Base-by-base conservation (phyloP, 2,113 vertebrate species). In the Prolemur simus region DNA sequence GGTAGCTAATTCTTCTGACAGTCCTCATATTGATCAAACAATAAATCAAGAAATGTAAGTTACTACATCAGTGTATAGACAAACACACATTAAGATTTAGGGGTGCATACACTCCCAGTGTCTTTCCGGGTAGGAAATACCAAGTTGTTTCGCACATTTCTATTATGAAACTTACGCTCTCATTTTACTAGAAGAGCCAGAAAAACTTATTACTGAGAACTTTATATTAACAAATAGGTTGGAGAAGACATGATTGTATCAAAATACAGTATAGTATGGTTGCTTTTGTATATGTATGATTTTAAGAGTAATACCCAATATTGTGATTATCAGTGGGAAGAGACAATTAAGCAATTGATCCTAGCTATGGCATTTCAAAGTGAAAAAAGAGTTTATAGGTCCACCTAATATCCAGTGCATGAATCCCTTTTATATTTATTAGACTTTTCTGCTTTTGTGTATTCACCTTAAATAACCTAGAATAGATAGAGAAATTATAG, bases 361-460 rank as follows among this genome's bases (percentile, higher is more conserved):
- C 4, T 96, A 69, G 25, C 96, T 95, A 71, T 45, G 86, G 52
- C 89, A 92, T 96, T 93, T 91, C 34, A 80, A 42, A 92, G 4
- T 90, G 5, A 27, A 77, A 87, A 54, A 74, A 66, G 52, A 66
- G 39, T 96, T 81, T 49, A 68, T n/a, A 80, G 34, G 23, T 37
- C 13, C 4, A 69, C 84, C 4, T 27, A 63, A 2, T 89, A 89
- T 5, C 32, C 32, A 54, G 10, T 93, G 13, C 45, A 49, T 63
- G 23, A 68, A 39, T 81, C 32, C 74, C 64, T 85, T 96, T 77
- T 74, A 12, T 83, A 45, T 83, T 80, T 81, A 54, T 64, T 92
- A 58, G 54, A 64, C 14, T 88, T 96, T 87, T 77, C 37, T 77
- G n/a, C 52, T 86, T 96, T 45, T 25, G 10, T 89, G 18, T 94